Evolutionary conservation across 2,888 invertebrate species (phyloP).

Genomic region (Coenonympha glycerion): DNA sequence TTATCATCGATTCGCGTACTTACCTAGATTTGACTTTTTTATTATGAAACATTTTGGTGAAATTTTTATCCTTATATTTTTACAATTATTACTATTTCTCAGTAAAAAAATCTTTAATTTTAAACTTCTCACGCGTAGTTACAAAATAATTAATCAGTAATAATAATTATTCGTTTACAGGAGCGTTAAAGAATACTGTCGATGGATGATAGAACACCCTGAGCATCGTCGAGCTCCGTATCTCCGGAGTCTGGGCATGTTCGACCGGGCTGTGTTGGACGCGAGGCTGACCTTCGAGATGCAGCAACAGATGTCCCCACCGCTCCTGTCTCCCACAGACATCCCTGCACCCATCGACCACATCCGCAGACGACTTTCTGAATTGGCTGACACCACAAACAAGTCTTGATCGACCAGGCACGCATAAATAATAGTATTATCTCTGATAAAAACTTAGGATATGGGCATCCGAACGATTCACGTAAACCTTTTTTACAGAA

Average conservation of each 20-base stretch:
- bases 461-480: no score
- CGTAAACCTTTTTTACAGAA: no score
- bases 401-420: background rate
- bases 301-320: constrained; percentile 31
- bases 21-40: no score
- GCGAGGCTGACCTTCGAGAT: constrained; percentile 54
- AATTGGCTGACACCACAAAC: constrained; percentile 42
- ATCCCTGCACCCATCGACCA: constrained; percentile 49
- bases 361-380: constrained; percentile 51
- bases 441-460: no score
- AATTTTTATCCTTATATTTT: no score
- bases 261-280: constrained; percentile 58
- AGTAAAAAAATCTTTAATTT: no score
- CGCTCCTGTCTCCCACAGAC: constrained; percentile 33
- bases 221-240: constrained; percentile 72
- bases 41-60: no score
- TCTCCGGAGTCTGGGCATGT: constrained; percentile 71
- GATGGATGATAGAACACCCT: constrained; percentile 75
- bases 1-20: no score
- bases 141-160: no score
- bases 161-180: constrained; percentile 45
- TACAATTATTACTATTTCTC: no score
- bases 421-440: no score
- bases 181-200: constrained; percentile 76
- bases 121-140: no score